A percentile compares a stretch with the other conserved stretches of the same genome.
Evolutionary conservation across 2,113 vertebrate genomes (phyloP).

Genomic region (Ivindomyrus marchei): DNA sequence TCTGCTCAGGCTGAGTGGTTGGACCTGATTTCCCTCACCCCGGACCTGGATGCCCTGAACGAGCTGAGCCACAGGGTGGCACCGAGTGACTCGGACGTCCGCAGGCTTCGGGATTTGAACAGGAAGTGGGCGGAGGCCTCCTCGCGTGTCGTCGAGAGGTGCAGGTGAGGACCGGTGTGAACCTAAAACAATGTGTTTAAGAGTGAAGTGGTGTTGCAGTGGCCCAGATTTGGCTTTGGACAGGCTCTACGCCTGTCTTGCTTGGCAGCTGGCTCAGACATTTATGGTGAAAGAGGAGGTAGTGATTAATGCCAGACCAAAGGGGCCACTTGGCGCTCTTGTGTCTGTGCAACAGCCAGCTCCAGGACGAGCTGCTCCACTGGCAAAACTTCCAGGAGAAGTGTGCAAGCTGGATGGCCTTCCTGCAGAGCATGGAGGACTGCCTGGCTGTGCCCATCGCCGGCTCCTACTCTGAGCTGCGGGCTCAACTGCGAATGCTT

Average conservation of each 20-base stretch:
- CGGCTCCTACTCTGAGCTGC: constrained; percentile 57
- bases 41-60: constrained; percentile 75
- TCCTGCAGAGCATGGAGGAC: constrained; percentile 77
- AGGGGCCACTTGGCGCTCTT: constrained; percentile 14
- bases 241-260: background rate
- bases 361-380: constrained; percentile 61
- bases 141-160: constrained; percentile 62
- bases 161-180: constrained; percentile 62
- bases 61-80: constrained; percentile 69
- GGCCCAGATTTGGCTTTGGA: background rate
- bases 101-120: constrained; percentile 67
- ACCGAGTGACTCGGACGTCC: constrained; percentile 57
- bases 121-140: constrained; percentile 65
- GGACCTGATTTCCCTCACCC: constrained; percentile 61
- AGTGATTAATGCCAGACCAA: constrained; percentile 3
- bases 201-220: background rate
- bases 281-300: background rate
- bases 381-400: constrained; percentile 70
- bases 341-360: constrained; percentile 54
- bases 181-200: too few species aligned
- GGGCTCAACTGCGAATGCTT: constrained; percentile 78
- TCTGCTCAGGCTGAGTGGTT: constrained; percentile 59
- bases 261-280: background rate
- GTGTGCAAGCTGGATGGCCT: constrained; percentile 77
- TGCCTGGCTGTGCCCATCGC: constrained; percentile 58